Conservation (phyloP, 2,797 vertebrate genomes). For the Helicolenus hilgendorfi region DNA sequence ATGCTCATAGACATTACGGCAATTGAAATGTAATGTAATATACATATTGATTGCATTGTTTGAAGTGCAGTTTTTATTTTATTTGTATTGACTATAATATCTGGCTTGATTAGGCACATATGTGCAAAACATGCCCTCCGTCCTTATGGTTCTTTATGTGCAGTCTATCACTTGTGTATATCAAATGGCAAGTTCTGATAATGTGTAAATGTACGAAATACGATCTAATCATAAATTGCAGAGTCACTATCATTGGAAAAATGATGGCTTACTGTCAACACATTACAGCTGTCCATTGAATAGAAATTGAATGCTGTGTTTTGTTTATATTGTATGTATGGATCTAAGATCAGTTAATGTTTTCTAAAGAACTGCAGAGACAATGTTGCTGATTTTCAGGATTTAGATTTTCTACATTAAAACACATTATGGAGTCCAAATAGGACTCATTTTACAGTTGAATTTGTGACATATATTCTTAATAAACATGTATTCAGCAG, state of each 20-base stretch:
- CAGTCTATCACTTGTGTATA: neutral
- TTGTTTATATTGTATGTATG: neutral
- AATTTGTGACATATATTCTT: neutral
- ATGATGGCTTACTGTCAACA: neutral
- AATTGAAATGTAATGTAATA: neutral
- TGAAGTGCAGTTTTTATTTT: neutral
- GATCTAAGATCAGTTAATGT: neutral
- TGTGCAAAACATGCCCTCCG: neutral
- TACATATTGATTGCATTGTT: neutral
- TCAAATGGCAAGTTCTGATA: neutral
- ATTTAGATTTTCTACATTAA: neutral
- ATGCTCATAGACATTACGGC: neutral
- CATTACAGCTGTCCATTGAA: neutral
- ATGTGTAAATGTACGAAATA: conserved; percentile 1
- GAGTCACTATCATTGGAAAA: neutral
- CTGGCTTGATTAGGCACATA: neutral
- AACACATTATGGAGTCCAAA: neutral
- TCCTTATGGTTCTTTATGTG: neutral
- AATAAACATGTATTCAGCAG: neutral
- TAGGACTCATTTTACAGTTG: neutral
- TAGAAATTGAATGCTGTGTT: neutral
- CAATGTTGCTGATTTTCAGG: neutral
- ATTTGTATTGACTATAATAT: neutral
- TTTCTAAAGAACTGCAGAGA: neutral
- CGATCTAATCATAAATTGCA: neutral